These are phyloP conservation scores for Perccottus glenii DNA, from an alignment of 2,113 vertebrate genomes.

Conservation along the genomic window DNA sequence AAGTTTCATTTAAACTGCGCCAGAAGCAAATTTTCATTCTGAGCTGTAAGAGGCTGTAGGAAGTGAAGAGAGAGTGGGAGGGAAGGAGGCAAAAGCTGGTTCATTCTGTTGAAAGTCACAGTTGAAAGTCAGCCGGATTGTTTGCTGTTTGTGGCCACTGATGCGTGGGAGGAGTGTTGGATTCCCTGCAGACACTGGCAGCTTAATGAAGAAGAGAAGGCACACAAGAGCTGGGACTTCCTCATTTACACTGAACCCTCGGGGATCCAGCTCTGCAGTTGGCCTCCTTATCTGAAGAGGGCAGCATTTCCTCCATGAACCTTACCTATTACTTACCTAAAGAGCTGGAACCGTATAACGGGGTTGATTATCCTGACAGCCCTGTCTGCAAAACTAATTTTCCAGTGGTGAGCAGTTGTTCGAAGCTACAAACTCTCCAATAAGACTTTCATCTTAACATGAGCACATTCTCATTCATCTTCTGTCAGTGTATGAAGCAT, in stretches of 20 bases:
- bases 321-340: constrained; percentile 49
- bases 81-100: constrained; percentile 31
- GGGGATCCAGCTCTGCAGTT: constrained; percentile 25
- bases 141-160: constrained; percentile 67
- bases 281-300: constrained; percentile 66
- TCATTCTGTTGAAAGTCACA: constrained; percentile 72
- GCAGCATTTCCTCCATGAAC: constrained; percentile 33
- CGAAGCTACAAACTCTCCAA: too few relatives aligned
- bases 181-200: constrained; percentile 62
- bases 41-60: constrained; percentile 48
- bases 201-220: constrained; percentile 69
- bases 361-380: constrained; percentile 53
- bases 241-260: constrained; percentile 40
- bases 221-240: constrained; percentile 53
- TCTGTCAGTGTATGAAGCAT: too few relatives aligned
- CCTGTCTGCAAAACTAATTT: constrained; percentile 38
- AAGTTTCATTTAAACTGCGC: constrained; percentile 79
- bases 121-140: constrained; percentile 74
- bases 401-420: background rate
- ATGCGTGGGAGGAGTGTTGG: constrained; percentile 63
- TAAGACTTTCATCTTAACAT: too few relatives aligned
- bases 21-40: constrained; percentile 66
- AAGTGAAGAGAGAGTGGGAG: constrained; percentile 19
- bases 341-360: constrained; percentile 38
- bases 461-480: too few relatives aligned